Evolutionary conservation across 2,888 invertebrate species (phyloP).

Genomic region (Scaptomyza polygonia): DNA sequence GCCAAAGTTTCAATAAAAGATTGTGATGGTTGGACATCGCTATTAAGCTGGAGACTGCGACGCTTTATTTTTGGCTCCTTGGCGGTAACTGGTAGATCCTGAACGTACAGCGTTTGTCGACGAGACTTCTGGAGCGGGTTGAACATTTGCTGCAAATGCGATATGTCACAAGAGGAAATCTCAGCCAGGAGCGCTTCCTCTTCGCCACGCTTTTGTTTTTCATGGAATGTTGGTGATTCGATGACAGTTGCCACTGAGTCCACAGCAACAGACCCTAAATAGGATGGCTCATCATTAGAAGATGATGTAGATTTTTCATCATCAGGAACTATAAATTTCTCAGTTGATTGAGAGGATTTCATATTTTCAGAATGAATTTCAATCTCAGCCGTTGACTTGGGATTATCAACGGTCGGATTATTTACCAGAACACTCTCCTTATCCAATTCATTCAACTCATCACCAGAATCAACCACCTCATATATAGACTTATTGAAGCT

Average conservation of each 20-base stretch:
- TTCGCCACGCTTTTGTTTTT: conserved; percentile 30
- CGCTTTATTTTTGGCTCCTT: conserved; percentile 47
- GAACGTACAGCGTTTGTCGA: conserved; percentile 68
- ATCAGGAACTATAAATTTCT: background rate
- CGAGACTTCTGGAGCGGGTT: conserved; percentile 73
- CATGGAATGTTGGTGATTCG: conserved; percentile 25
- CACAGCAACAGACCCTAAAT: background rate
- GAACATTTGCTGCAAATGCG: conserved; percentile 62
- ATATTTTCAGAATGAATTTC: background rate
- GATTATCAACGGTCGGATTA: background rate
- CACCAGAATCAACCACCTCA: conserved; percentile 30
- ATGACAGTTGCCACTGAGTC: background rate
- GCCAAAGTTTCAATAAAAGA: conserved; percentile 78
- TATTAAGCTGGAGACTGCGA: conserved; percentile 50
- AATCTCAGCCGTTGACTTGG: no score
- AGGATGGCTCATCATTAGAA: background rate
- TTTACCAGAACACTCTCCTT: background rate
- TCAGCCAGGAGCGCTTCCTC: conserved; percentile 55
- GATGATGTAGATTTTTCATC: background rate
- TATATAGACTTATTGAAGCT: conserved; percentile 19
- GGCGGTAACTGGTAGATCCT: conserved; percentile 31
- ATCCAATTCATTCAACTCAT: conserved; percentile 5
- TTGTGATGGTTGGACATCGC: conserved; percentile 71
- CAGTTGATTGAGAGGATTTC: background rate
- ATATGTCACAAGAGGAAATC: conserved; percentile 53